These are phyloP conservation scores for Enteromius viviparus DNA, from an alignment of 2,797 vertebrate species.

Conservation along the genomic window DNA sequence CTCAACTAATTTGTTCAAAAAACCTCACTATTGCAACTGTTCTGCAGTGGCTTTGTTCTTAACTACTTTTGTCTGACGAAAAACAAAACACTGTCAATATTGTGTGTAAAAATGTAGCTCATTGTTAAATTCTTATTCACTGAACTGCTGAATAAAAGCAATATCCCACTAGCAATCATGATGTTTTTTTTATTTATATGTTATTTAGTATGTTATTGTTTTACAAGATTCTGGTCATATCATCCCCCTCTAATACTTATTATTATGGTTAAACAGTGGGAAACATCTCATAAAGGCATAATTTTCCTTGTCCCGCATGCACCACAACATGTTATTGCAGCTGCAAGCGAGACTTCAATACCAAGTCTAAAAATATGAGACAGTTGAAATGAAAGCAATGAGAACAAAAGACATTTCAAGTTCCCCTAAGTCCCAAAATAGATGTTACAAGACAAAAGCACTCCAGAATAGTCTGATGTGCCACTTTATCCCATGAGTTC, in stretches of 20 bases:
- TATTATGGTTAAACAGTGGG: conserved; percentile 7
- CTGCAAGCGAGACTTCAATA: conserved; percentile 42
- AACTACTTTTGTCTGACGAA: neutral
- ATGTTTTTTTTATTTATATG: neutral
- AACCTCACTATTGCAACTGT: neutral
- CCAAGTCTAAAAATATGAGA: conserved; percentile 60
- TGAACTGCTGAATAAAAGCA: neutral
- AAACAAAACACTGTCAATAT: neutral
- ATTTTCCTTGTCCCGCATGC: neutral
- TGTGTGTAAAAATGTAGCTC: neutral
- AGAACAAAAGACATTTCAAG: conserved; percentile 61
- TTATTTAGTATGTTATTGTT: neutral
- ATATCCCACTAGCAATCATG: neutral
- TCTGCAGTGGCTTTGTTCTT: neutral
- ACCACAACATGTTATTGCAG: conserved; percentile 27
- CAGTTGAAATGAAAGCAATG: conserved; percentile 50
- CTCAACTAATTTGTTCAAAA: neutral
- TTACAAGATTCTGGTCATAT: conserved; percentile 1
- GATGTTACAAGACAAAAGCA: conserved; percentile 39
- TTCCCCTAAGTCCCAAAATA: conserved; percentile 60
- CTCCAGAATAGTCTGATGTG: conserved; percentile 46
- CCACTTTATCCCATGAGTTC: conserved; percentile 36
- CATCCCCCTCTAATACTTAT: neutral
- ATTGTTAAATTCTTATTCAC: neutral
- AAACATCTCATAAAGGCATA: conserved; percentile 20